Base-by-base conservation (phyloP, 2,113 vertebrate genomes). In the Dicrurus megarhynchus region DNA sequence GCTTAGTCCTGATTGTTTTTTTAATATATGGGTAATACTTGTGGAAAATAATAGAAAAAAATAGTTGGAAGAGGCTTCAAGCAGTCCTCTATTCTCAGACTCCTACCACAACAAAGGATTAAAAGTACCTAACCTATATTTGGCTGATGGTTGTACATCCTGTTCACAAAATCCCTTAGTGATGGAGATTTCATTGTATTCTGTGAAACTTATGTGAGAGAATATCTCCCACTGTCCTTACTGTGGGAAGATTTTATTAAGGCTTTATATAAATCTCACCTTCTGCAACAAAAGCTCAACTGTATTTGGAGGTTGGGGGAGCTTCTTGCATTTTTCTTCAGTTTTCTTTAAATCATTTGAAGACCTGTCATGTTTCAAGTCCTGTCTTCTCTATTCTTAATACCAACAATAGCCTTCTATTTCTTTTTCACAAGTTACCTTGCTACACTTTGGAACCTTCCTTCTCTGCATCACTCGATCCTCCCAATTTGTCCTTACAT, bases 51-150 rank as follows among this genome's bases (percentile, higher is more conserved):
- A 77, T 18, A 30, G 26, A 46, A 93, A 86, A 86, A 84, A 68
- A 49, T 32, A 77, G 12, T 28, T 88, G 23, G 13, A 61, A 73
- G n/a, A 42, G 9, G 49, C 7, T 28, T 68, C 37, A 83, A 76
- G 69, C 27, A 79, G 27, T 32, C 8, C 5, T 82, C 49, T 82
- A 39, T 47, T 79, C 53, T 80, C 47, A 59, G 17, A 76, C 4
- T 81, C 32, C 23, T 63, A 60, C 11, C n/a, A 60, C 32, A 92
- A 53, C 10, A 60, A 87, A 94, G 30, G 67, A 64, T 85, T 91
- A 76, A 85, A 91, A 88, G 83, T 90, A 87, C 11, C 46, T 76
- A 69, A 75, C 53, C 35, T 22, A 27, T 64, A 87, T 93, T 76
- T 85, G 90, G 42, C 26, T 83, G 33, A 37, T 50, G 6, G 76